phyloP scores from a whole-genome alignment of 2,888 invertebrate genomes.

The Thymelicus acteon region DNA sequence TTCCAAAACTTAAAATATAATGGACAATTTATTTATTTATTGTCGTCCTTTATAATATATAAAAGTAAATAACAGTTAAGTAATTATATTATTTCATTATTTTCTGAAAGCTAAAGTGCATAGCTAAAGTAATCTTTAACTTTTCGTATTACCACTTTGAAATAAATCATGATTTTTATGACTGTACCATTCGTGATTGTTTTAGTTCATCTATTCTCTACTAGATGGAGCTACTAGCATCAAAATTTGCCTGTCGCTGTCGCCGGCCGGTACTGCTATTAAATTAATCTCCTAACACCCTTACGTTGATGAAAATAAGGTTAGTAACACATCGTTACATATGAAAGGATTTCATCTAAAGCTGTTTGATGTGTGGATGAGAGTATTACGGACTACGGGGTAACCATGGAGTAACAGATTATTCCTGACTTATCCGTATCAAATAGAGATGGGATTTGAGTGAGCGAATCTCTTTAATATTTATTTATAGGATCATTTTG shows the following conservation, averaged over 20 bases:
- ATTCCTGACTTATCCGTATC: conserved; percentile 23
- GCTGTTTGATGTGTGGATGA: conserved; percentile 19
- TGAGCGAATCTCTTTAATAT: conserved; percentile 16
- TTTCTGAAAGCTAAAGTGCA: no score
- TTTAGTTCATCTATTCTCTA: conserved; percentile 47
- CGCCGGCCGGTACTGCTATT: not conserved
- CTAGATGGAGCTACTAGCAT: conserved; percentile 58
- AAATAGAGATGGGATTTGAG: conserved; percentile 34
- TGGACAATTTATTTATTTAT: no score
- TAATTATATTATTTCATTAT: no score
- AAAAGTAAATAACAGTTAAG: no score
- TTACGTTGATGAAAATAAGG: conserved; percentile 39
- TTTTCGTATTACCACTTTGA: no score
- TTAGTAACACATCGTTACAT: conserved; percentile 29
- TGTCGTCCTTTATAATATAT: no score
- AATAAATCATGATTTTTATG: no score
- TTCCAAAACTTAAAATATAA: no score
- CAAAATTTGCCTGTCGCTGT: not conserved
- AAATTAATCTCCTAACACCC: conserved; percentile 9
- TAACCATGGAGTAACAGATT: conserved; percentile 6
- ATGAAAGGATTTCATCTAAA: conserved; percentile 20
- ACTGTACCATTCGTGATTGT: conserved; percentile 4
- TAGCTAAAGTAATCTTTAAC: no score
- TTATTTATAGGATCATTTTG: conserved; percentile 46
- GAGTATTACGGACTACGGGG: conserved; percentile 2